These are phyloP conservation scores for Zaprionus ornatus DNA, from an alignment of 1,140 invertebrate genomes.

Conservation along the genomic window DNA sequence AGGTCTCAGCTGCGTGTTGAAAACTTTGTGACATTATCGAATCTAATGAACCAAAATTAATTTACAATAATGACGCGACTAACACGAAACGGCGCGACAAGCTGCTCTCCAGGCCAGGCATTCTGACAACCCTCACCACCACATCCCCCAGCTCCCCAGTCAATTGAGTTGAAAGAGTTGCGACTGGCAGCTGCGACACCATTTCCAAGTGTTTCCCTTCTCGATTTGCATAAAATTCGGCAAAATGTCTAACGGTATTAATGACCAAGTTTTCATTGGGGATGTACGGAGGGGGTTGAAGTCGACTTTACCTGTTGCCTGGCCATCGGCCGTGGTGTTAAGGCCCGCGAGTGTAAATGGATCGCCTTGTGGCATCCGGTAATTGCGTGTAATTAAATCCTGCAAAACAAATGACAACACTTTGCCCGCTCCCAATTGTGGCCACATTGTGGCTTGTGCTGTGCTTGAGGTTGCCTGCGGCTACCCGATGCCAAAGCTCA, in stretches of 20 bases:
- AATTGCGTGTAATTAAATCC: conserved; percentile 83
- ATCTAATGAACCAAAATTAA: conserved; percentile 82
- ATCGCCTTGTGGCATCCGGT: conserved; percentile 77
- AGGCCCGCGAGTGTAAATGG: conserved; percentile 70
- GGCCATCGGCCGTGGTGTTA: conserved; percentile 6
- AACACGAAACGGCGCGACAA: conserved; percentile 63
- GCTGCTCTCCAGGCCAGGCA: conserved; percentile 36
- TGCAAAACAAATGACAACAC: conserved; percentile 72
- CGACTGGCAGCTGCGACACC: conserved; percentile 9
- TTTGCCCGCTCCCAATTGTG: conserved; percentile 37
- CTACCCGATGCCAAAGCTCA: conserved; percentile 46
- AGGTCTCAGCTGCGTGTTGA: conserved; percentile 51
- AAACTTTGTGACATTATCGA: conserved; percentile 71
- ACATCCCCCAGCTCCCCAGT: neutral
- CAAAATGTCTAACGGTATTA: conserved; percentile 70
- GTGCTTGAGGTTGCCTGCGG: conserved; percentile 48
- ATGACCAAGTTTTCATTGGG: conserved; percentile 52
- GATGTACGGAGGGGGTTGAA: neutral
- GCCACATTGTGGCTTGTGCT: conserved; percentile 13
- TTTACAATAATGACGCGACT: conserved; percentile 79
- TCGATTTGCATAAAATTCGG: conserved; percentile 81
- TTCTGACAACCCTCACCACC: conserved; percentile 3
- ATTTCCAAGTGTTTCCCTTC: conserved; percentile 81
- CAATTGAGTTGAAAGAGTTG: conserved; percentile 41
- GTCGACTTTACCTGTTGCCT: conserved; percentile 76